phyloP scores from a whole-genome alignment of 2,888 invertebrate genomes.

The Gastracanthus pulcherrimus region DNA sequence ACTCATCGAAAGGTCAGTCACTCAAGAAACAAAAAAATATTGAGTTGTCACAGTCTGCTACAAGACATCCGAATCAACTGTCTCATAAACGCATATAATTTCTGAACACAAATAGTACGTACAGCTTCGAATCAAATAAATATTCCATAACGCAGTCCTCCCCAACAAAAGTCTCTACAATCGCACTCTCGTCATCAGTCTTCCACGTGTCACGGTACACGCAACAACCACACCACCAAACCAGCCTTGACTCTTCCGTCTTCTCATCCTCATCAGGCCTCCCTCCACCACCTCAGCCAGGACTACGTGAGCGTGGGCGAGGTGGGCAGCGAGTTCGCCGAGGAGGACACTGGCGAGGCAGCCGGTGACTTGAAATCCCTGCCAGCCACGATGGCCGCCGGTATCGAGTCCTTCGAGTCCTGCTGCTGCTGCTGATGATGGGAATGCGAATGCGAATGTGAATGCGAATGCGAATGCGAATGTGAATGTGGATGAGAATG shows the following conservation, averaged over 20 bases:
- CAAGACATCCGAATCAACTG: neutral
- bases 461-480: neutral
- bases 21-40: neutral
- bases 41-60: neutral
- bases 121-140: neutral
- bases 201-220: neutral
- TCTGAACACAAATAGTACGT: constrained; percentile 7
- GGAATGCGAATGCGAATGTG: neutral
- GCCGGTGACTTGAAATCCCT: constrained; percentile 71
- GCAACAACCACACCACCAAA: neutral
- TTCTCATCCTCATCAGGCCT: constrained; percentile 20
- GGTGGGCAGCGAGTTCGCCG: constrained; percentile 69
- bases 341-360: constrained; percentile 67
- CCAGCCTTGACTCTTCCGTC: neutral
- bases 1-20: too few species aligned
- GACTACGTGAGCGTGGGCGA: constrained; percentile 74
- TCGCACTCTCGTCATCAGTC: constrained; percentile 3
- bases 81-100: neutral
- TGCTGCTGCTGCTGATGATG: constrained; percentile 35
- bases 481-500: neutral
- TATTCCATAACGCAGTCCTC: neutral
- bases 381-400: constrained; percentile 57
- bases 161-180: neutral
- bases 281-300: constrained; percentile 47
- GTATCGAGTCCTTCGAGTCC: constrained; percentile 44